Evolutionary conservation across 2,888 invertebrate species (phyloP).

Genomic region (Auanema freiburgensis): DNA sequence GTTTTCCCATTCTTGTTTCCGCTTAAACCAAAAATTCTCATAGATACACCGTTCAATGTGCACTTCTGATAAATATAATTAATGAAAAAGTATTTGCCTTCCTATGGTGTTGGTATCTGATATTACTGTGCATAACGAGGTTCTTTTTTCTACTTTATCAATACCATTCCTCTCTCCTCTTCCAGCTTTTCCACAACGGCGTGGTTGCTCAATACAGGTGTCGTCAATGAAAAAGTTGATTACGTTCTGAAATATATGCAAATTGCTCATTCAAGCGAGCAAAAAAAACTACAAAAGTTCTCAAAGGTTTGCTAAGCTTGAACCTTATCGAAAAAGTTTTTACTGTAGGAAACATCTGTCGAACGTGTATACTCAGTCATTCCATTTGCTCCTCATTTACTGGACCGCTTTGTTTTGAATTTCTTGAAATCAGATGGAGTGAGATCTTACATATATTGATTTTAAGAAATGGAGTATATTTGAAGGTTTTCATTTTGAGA

Average conservation of each 20-base stretch:
- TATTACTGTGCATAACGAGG: slow-evolving; percentile 54
- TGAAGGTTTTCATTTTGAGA: slow-evolving; percentile 59
- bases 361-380: slow-evolving; percentile 45
- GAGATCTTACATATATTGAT: slow-evolving; percentile 1
- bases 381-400: slow-evolving; percentile 52
- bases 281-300: slow-evolving; percentile 32
- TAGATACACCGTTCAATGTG: slow-evolving; percentile 63
- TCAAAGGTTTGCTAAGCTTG: slow-evolving; percentile 20
- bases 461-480: not conserved
- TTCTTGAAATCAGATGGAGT: slow-evolving; percentile 61
- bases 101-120: slow-evolving; percentile 63
- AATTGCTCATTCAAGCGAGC: slow-evolving; percentile 45
- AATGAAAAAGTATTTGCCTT: slow-evolving; percentile 64
- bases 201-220: slow-evolving; percentile 55
- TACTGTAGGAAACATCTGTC: slow-evolving; percentile 25
- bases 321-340: not conserved
- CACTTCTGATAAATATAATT: slow-evolving; percentile 62
- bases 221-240: slow-evolving; percentile 57
- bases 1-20: slow-evolving; percentile 16
- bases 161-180: not conserved
- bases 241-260: slow-evolving; percentile 59
- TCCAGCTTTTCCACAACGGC: slow-evolving; percentile 54
- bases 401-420: slow-evolving; percentile 53
- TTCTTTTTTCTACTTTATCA: slow-evolving; percentile 19
- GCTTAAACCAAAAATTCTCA: no score